Evolutionary conservation across 1,140 invertebrate species (phyloP).

Genomic region (Diabrotica undecimpunctata): DNA sequence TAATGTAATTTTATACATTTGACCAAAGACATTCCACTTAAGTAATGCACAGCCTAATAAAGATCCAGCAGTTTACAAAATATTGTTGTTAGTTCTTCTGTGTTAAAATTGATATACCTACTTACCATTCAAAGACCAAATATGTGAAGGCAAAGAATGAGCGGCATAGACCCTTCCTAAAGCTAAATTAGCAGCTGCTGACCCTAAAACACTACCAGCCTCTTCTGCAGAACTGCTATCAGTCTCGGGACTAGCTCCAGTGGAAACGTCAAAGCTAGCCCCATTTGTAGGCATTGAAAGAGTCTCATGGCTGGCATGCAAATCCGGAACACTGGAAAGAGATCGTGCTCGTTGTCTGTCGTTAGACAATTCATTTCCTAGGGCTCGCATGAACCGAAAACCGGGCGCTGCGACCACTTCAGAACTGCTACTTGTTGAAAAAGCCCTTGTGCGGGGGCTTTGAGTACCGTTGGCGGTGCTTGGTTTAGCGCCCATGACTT

Average conservation of each 20-base stretch:
- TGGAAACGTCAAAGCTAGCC: slow-evolving; percentile 57
- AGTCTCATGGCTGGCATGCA: slow-evolving; percentile 58
- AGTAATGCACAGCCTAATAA: too few species aligned
- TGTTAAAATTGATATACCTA: slow-evolving; percentile 27
- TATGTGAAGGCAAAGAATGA: slow-evolving; percentile 84
- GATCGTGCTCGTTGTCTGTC: slow-evolving; percentile 73
- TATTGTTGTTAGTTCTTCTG: too few species aligned
- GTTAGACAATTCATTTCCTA: slow-evolving; percentile 66
- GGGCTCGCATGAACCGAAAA: slow-evolving; percentile 68
- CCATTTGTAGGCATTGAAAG: slow-evolving; percentile 53
- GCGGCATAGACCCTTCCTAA: slow-evolving; percentile 79
- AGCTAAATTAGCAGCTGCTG: slow-evolving; percentile 52
- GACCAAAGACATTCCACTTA: too few species aligned
- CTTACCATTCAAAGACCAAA: slow-evolving; percentile 87
- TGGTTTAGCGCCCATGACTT: slow-evolving; percentile 74
- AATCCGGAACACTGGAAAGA: slow-evolving; percentile 77
- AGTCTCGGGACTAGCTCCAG: slow-evolving; percentile 56
- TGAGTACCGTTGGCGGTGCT: slow-evolving; percentile 71
- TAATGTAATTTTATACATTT: too few species aligned
- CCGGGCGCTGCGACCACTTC: slow-evolving; percentile 64
- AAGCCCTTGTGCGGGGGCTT: slow-evolving; percentile 70
- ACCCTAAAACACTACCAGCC: slow-evolving; percentile 49
- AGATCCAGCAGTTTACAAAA: too few species aligned
- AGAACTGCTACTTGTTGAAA: slow-evolving; percentile 70
- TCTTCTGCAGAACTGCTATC: slow-evolving; percentile 57